Conservation (phyloP, 2,113 vertebrate genomes). For the Pygoscelis antarcticus region DNA sequence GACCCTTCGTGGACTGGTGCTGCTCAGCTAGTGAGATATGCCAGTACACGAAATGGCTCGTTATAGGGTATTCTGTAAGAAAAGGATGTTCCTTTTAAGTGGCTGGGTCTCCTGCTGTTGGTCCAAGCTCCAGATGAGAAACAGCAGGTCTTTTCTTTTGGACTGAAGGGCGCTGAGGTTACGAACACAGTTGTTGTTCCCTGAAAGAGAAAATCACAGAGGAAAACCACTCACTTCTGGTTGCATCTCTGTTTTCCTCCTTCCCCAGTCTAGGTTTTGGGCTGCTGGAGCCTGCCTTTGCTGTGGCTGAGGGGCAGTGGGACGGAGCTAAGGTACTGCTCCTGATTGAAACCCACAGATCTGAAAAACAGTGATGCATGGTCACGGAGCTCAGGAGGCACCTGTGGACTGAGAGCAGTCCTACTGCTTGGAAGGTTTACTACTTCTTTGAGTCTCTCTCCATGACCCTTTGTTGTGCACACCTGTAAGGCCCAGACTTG, state of each 20-base stretch:
- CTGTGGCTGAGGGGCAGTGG: neutral
- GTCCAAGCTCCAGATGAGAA: neutral
- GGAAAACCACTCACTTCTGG: neutral
- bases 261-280: neutral
- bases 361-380: neutral
- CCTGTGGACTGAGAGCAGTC: neutral
- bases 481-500: neutral
- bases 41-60: neutral
- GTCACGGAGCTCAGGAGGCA: neutral
- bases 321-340: neutral
- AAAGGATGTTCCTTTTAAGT: neutral
- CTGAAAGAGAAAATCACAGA: neutral
- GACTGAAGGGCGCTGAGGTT: neutral
- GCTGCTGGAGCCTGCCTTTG: neutral
- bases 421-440: neutral
- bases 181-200: neutral
- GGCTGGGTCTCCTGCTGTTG: neutral
- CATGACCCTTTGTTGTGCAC: fast-evolving
- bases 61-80: neutral
- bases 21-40: neutral
- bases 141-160: neutral
- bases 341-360: neutral
- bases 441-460: neutral
- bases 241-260: neutral
- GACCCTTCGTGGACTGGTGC: neutral